A percentile compares a stretch with the other conserved stretches of the same genome.
phyloP scores from a whole-genome alignment of 2,113 vertebrate species.

The Psephotus haematonotus region DNA sequence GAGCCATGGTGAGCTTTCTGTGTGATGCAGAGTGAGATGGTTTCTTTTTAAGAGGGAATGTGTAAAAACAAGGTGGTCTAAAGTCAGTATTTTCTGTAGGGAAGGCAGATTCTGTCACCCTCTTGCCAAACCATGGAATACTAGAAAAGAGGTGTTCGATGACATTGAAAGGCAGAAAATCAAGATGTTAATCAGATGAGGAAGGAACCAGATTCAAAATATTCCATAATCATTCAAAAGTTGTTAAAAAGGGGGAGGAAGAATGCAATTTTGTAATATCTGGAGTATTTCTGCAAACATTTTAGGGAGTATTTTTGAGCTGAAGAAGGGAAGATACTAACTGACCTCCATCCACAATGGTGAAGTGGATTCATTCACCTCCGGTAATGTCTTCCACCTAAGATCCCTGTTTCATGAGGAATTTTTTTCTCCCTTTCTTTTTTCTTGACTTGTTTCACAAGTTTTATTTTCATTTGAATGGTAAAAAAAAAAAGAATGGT shows the following conservation, averaged over 20 bases:
- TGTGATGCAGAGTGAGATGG: not conserved
- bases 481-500: not conserved
- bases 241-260: not conserved
- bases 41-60: not conserved
- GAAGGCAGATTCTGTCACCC: not conserved
- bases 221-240: not conserved
- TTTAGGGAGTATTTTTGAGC: not conserved
- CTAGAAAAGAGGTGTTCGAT: not conserved
- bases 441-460: not conserved
- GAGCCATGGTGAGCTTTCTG: not conserved
- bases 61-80: not conserved
- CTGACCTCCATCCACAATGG: not conserved
- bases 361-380: not conserved
- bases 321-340: not conserved
- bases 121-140: not conserved
- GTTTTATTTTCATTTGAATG: not conserved
- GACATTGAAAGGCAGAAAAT: not conserved
- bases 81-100: not conserved
- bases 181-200: not conserved
- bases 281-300: not conserved
- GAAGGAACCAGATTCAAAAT: not conserved
- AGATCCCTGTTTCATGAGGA: not conserved
- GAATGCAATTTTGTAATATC: not conserved
- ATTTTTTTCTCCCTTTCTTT: not conserved
- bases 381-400: not conserved